Conservation (phyloP, 2,113 vertebrate species). For the Ailuropoda melanoleuca region DNA sequence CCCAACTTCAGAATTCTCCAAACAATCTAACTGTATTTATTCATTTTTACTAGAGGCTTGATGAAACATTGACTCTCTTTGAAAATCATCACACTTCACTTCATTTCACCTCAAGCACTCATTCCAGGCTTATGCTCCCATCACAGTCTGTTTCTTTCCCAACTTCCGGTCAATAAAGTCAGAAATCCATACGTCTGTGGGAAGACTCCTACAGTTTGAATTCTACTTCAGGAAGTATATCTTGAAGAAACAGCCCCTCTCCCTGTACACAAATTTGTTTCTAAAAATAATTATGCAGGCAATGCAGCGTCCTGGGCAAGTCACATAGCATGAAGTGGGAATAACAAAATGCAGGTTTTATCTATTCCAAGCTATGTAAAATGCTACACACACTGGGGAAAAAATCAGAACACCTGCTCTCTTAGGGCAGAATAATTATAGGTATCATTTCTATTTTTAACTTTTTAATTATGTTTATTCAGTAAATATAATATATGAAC, state of each 20-base stretch:
- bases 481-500: neutral
- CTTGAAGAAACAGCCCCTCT: neutral
- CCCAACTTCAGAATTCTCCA: neutral
- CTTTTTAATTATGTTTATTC: neutral
- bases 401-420: neutral
- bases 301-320: neutral
- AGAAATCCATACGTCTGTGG: neutral
- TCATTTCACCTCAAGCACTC: neutral
- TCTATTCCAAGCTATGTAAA: neutral
- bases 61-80: neutral
- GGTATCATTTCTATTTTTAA: neutral
- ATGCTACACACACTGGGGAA: neutral
- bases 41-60: neutral
- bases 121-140: neutral
- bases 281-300: neutral
- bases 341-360: constrained; percentile 42
- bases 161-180: neutral
- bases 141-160: neutral
- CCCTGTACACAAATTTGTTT: neutral
- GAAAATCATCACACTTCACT: neutral
- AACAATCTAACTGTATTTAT: neutral
- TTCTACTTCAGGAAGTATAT: neutral
- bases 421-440: neutral
- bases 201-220: neutral
- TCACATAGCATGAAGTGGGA: neutral